Conservation (phyloP, 1,140 invertebrate genomes). For the Cepaea nemoralis region DNA sequence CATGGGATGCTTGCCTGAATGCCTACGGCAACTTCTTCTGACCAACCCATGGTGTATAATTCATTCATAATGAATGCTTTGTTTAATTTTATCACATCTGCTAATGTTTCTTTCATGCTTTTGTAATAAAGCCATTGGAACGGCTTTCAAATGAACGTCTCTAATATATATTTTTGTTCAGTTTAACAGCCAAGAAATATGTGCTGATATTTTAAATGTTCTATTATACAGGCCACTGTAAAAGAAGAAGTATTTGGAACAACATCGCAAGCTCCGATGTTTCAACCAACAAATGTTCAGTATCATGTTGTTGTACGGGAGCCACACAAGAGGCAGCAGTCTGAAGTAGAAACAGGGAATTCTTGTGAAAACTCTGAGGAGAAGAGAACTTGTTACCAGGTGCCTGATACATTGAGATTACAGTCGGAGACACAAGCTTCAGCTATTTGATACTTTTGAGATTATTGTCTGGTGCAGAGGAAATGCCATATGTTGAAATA, state of each 20-base stretch:
- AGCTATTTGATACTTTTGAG: background rate
- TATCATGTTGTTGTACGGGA: constrained; percentile 24
- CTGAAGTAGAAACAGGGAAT: background rate
- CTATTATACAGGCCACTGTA: background rate
- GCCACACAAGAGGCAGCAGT: background rate
- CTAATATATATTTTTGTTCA: too few relatives aligned
- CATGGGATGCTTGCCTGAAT: too few relatives aligned
- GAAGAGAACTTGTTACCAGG: constrained; percentile 13
- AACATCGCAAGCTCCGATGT: background rate
- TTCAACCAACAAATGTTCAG: background rate
- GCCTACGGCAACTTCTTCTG: too few relatives aligned
- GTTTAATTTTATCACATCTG: too few relatives aligned
- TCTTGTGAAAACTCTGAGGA: background rate
- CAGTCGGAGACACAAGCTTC: background rate
- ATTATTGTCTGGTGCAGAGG: too few relatives aligned
- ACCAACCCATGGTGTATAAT: too few relatives aligned
- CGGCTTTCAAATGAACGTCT: too few relatives aligned
- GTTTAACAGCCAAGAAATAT: too few relatives aligned
- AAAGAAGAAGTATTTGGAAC: background rate
- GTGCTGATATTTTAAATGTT: background rate
- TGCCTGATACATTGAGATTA: background rate
- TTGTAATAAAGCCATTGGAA: too few relatives aligned
- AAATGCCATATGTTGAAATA: too few relatives aligned
- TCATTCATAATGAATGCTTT: too few relatives aligned
- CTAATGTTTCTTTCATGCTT: too few relatives aligned